phyloP scores from a whole-genome alignment of 1,140 invertebrate genomes.

The Galleria mellonella region DNA sequence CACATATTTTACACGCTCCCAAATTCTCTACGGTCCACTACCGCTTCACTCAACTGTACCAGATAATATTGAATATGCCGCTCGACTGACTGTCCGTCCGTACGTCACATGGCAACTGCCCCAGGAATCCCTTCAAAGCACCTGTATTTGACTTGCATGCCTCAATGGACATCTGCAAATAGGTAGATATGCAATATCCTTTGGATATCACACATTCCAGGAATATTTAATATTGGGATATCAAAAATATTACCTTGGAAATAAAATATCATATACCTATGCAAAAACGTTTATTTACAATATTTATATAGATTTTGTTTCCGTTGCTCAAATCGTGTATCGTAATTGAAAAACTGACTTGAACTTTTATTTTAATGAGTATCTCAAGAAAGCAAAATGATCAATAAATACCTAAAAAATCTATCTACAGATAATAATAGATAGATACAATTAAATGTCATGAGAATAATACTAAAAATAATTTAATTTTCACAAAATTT shows the following conservation, averaged over 20 bases:
- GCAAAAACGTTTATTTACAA: slow-evolving; percentile 3
- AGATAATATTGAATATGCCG: slow-evolving; percentile 61
- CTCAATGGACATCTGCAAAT: slow-evolving; percentile 44
- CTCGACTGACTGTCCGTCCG: slow-evolving; percentile 38
- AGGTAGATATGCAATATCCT: slow-evolving; percentile 45
- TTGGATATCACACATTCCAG: slow-evolving; percentile 27
- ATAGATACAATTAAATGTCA: too few relatives aligned
- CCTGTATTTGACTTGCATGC: slow-evolving; percentile 55
- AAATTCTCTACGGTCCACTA: slow-evolving; percentile 31
- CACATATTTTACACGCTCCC: slow-evolving; percentile 39
- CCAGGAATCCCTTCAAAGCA: slow-evolving; percentile 48
- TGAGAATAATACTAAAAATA: too few relatives aligned
- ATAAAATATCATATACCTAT: not conserved
- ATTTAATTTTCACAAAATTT: too few relatives aligned
- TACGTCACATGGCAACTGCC: slow-evolving; percentile 40
- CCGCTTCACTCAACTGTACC: slow-evolving; percentile 30
- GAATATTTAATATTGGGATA: slow-evolving; percentile 10
- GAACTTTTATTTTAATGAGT: slow-evolving; percentile 14
- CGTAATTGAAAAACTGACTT: not conserved
- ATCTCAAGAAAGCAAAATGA: slow-evolving; percentile 22
- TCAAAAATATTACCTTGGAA: too few relatives aligned
- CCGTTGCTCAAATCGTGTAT: not conserved
- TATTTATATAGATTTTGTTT: not conserved
- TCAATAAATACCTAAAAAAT: not conserved
- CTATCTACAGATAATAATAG: too few relatives aligned